Conservation (phyloP, 1,140 invertebrate species). For the Drosophila suzukii region DNA sequence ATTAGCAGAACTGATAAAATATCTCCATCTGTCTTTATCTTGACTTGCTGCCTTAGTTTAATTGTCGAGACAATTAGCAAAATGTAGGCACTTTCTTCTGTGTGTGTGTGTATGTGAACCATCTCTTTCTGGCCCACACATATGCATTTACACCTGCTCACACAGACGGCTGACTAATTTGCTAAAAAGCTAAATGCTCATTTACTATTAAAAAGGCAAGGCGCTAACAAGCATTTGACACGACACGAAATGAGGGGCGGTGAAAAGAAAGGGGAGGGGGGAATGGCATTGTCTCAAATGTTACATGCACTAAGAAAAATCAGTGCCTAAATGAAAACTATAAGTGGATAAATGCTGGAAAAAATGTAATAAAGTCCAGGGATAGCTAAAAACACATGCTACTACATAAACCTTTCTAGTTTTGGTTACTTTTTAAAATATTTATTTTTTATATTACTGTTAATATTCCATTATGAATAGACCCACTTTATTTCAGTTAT, state of each 20-base stretch:
- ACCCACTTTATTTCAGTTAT: too few relatives aligned
- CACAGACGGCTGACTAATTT: constrained; percentile 60
- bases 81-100: constrained; percentile 3
- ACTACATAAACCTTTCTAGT: too few relatives aligned
- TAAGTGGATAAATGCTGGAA: too few relatives aligned
- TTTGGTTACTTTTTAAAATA: too few relatives aligned
- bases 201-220: constrained; percentile 72
- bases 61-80: constrained; percentile 27
- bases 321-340: neutral
- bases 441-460: too few relatives aligned
- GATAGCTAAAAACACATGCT: too few relatives aligned
- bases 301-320: constrained; percentile 6
- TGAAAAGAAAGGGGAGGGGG: neutral
- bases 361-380: too few relatives aligned
- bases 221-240: constrained; percentile 72
- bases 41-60: constrained; percentile 14
- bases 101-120: neutral
- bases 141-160: neutral
- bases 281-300: neutral
- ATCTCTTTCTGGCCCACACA: constrained; percentile 3
- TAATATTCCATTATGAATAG: too few relatives aligned
- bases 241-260: constrained; percentile 16
- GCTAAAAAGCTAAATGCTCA: constrained; percentile 67
- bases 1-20: constrained; percentile 10
- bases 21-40: neutral